These are phyloP conservation scores for Notodonta dromedarius DNA, from an alignment of 2,888 invertebrate species.

Conservation along the genomic window DNA sequence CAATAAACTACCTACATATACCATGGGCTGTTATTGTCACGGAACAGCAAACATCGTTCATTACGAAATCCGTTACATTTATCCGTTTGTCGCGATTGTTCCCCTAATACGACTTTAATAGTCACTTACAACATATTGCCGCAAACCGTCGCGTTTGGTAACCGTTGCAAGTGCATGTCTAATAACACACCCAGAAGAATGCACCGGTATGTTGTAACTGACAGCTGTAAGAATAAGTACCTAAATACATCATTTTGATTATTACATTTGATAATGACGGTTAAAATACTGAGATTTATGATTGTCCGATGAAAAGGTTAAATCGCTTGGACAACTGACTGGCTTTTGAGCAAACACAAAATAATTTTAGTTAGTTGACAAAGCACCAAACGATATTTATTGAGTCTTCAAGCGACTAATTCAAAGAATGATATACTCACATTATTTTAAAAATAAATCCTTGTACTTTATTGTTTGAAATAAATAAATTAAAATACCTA, in stretches of 20 bases:
- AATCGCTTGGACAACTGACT: no score
- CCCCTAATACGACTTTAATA: conserved; percentile 44
- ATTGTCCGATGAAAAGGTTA: background rate
- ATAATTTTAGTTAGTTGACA: no score
- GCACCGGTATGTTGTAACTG: conserved; percentile 43
- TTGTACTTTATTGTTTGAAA: no score
- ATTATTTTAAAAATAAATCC: no score
- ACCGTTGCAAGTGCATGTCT: conserved; percentile 43
- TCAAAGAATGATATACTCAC: no score
- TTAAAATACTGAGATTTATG: background rate
- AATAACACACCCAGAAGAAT: conserved; percentile 49
- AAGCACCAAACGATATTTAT: no score
- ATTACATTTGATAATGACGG: background rate
- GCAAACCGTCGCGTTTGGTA: conserved; percentile 29
- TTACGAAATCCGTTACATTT: conserved; percentile 28
- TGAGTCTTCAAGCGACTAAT: no score
- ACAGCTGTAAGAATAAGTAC: conserved; percentile 16
- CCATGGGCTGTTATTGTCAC: conserved; percentile 11
- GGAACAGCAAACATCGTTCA: conserved; percentile 9
- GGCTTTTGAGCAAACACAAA: no score
- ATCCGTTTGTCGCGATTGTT: conserved; percentile 24
- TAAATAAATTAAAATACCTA: no score
- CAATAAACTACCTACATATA: background rate
- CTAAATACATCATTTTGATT: conserved; percentile 6
- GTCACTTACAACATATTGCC: conserved; percentile 31